Conservation (phyloP, 2,113 vertebrate genomes). For the Nycticorax nycticorax region DNA sequence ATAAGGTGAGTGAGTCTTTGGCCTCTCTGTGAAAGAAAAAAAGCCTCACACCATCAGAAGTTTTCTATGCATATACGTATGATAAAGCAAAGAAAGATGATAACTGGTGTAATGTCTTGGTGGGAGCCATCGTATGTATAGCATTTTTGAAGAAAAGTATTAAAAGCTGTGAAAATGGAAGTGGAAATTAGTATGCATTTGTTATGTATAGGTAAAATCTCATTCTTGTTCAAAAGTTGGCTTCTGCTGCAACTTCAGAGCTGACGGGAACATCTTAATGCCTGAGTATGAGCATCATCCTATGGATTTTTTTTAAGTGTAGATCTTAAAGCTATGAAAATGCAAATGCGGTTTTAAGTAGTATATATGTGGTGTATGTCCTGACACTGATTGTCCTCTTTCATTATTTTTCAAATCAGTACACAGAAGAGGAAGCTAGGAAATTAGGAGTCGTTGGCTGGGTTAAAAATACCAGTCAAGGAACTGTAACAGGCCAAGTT, state of each 20-base stretch:
- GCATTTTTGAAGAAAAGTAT: not conserved
- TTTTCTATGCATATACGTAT: not conserved
- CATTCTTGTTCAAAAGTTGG: not conserved
- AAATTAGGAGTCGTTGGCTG: conserved; percentile 89
- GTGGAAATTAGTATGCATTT: not conserved
- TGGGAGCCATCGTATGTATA: not conserved
- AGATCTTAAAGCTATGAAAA: not conserved
- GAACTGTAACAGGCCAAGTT: conserved; percentile 89
- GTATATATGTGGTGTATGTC: not conserved
- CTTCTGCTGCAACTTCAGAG: not conserved
- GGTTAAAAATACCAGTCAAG: conserved; percentile 89
- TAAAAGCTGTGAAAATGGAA: not conserved
- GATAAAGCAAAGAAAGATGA: not conserved
- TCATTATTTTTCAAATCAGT: conserved; percentile 74
- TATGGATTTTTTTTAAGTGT: not conserved
- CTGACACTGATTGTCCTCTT: conserved; percentile 13
- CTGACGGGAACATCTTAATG: not conserved
- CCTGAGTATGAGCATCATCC: not conserved
- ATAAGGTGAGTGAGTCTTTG: not conserved
- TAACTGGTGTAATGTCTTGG: not conserved
- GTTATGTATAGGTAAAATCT: not conserved
- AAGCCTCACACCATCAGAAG: not conserved
- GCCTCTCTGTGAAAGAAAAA: not conserved
- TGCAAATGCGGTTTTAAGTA: not conserved
- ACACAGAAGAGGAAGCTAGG: conserved; percentile 87